These are phyloP conservation scores for Amblyjoppa proteus DNA, from an alignment of 2,888 invertebrate genomes.

Conservation along the genomic window DNA sequence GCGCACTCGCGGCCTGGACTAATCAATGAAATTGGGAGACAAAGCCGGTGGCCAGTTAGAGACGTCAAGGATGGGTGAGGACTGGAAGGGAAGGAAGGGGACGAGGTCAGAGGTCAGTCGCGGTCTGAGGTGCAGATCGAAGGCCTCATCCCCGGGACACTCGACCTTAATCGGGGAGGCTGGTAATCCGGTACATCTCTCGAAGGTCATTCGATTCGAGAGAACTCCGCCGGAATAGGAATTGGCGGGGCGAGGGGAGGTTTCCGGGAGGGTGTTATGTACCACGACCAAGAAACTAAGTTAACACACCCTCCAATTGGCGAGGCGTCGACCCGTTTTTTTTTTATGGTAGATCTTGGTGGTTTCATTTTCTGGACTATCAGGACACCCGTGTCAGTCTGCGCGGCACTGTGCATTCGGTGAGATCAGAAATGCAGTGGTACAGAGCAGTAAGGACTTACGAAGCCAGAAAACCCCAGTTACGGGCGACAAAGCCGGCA, in stretches of 20 bases:
- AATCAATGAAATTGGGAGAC: slow-evolving; percentile 85
- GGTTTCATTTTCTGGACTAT: background rate
- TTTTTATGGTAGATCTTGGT: background rate
- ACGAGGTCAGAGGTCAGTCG: slow-evolving; percentile 71
- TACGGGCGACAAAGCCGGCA: background rate
- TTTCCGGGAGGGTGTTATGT: slow-evolving; percentile 33
- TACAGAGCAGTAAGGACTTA: slow-evolving; percentile 14
- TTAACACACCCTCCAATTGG: slow-evolving; percentile 14
- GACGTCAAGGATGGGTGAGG: slow-evolving; percentile 69
- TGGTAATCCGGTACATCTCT: slow-evolving; percentile 52
- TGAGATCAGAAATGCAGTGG: slow-evolving; percentile 22
- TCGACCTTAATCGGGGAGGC: slow-evolving; percentile 62
- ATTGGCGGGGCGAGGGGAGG: background rate
- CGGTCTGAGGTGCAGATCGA: slow-evolving; percentile 62
- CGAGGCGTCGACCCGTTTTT: slow-evolving; percentile 24
- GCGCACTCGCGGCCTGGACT: slow-evolving; percentile 72
- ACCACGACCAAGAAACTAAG: slow-evolving; percentile 5
- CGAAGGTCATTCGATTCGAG: slow-evolving; percentile 63
- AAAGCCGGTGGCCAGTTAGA: slow-evolving; percentile 75
- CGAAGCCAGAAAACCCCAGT: slow-evolving; percentile 10
- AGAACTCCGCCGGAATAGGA: slow-evolving; percentile 34
- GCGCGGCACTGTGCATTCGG: no score
- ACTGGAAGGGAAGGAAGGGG: slow-evolving; percentile 66
- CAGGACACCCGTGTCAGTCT: no score
- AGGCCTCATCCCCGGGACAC: slow-evolving; percentile 47